Evolutionary conservation across 2,113 vertebrate species (phyloP), one percentile per base, ranked within the genome.

Genomic region (Myocastor coypus): DNA sequence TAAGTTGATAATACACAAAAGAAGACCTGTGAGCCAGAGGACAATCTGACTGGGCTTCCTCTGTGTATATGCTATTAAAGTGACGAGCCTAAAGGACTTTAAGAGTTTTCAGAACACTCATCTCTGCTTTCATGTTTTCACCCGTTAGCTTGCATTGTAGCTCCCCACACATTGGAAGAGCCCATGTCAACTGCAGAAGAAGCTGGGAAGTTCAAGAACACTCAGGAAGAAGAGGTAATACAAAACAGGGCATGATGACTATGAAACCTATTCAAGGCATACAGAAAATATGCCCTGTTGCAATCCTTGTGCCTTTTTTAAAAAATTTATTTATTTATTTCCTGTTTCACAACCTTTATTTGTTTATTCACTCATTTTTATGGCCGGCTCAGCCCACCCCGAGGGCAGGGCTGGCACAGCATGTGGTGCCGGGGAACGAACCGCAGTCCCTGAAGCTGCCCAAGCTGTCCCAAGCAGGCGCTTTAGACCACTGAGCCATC

Each of bases 261-360:
- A 4, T 73, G 57, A 84, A 86, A 87, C 26, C 40, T 59, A 78
- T 19, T 57, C 4, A 1, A 96, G n/a, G 50, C 57, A 40, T 81
- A 94, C 16, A 93, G 96, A 95, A 95, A 96, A 95, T 84, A n/a
- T 87, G 12, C 37, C 63, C 66, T 84, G 64, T 80, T 61, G 55
- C 92, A 92, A 75, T 87, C 71, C 57, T 14, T 92, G 59, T 89
- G 75, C 77, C 81, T 90, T 95, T 68, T n/a, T n/a, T n/a, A n/a
- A n/a, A n/a, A n/a, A n/a, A n/a, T n/a, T n/a, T n/a, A n/a, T n/a
- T n/a, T n/a, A n/a, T n/a, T n/a, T n/a, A n/a, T n/a, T n/a, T n/a
- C n/a, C n/a, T n/a, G n/a, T n/a, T n/a, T n/a, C n/a, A n/a, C n/a
- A n/a, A n/a, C n/a, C n/a, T n/a, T n/a, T n/a, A n/a, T n/a, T n/a